Conservation (phyloP, 2,888 invertebrate species). For the Apodemia mormo region DNA sequence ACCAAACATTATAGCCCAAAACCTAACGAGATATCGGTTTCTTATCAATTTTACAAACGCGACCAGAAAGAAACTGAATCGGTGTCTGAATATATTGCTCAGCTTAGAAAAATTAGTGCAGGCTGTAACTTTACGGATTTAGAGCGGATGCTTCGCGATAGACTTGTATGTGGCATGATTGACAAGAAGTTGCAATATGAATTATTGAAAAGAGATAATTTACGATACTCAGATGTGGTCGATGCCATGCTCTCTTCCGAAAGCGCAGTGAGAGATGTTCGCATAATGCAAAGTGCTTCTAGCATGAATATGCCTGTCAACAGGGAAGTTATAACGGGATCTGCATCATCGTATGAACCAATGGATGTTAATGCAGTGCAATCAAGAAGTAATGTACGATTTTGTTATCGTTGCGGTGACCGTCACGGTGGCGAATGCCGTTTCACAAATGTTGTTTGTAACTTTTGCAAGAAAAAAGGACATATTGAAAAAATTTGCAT, state of each 20-base stretch:
- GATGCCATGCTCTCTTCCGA: neutral
- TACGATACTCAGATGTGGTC: conserved; percentile 3
- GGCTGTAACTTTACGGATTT: conserved; percentile 34
- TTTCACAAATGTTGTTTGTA: conserved; percentile 31
- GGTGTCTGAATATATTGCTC: neutral
- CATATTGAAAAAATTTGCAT: neutral
- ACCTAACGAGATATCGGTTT: conserved; percentile 7
- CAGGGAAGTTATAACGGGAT: neutral
- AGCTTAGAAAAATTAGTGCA: conserved; percentile 25
- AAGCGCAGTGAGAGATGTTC: conserved; percentile 4
- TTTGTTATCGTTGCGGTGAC: conserved; percentile 36
- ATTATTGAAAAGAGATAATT: neutral
- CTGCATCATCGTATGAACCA: neutral
- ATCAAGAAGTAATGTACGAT: conserved; percentile 18
- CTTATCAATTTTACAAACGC: conserved; percentile 19
- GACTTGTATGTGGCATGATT: conserved; percentile 33
- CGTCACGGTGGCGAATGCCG: conserved; percentile 33
- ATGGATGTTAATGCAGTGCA: conserved; percentile 24
- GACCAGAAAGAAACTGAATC: conserved; percentile 11
- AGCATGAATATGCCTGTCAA: neutral
- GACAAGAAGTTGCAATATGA: conserved; percentile 29
- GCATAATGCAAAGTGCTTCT: neutral
- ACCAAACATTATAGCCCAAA: neutral
- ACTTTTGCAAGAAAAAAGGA: conserved; percentile 25
- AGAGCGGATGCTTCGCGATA: conserved; percentile 33